Evolutionary conservation across 2,113 vertebrate genomes (phyloP).

Genomic region (Nothoprocta perdicaria): DNA sequence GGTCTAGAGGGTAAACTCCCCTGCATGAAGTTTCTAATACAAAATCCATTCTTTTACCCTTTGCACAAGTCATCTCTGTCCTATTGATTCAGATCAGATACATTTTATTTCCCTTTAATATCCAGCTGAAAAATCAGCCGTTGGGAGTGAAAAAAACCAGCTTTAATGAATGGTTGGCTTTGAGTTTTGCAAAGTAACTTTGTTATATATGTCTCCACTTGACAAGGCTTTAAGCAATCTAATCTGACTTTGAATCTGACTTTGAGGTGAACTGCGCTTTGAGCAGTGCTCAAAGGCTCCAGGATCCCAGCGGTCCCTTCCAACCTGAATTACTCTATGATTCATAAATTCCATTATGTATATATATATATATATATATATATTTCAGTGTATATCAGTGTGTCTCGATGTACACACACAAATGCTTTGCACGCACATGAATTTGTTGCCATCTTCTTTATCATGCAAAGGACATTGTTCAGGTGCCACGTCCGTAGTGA

Average conservation of each 20-base stretch:
- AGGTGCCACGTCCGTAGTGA: background rate
- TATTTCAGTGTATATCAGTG: fast-evolving
- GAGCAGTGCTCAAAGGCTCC: background rate
- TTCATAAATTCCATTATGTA: background rate
- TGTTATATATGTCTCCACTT: background rate
- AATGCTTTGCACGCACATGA: background rate
- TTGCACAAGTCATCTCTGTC: background rate
- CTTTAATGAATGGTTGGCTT: background rate
- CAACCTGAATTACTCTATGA: background rate
- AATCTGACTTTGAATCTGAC: background rate
- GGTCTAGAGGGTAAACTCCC: background rate
- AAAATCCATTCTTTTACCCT: background rate
- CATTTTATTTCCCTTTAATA: background rate
- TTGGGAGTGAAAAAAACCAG: background rate
- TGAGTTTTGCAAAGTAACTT: background rate
- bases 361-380: background rate
- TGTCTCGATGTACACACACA: fast-evolving
- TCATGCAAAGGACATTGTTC: fast-evolving
- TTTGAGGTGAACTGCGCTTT: background rate
- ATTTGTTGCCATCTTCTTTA: background rate
- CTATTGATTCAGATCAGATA: background rate
- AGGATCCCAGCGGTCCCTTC: background rate
- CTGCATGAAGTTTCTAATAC: background rate
- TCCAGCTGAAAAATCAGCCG: background rate
- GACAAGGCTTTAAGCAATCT: background rate